Percentiles rank a stretch among this genome's conserved stretches.
These are phyloP conservation scores for Perca schrenkii DNA, from an alignment of 2,113 vertebrate genomes.

Conservation along the genomic window DNA sequence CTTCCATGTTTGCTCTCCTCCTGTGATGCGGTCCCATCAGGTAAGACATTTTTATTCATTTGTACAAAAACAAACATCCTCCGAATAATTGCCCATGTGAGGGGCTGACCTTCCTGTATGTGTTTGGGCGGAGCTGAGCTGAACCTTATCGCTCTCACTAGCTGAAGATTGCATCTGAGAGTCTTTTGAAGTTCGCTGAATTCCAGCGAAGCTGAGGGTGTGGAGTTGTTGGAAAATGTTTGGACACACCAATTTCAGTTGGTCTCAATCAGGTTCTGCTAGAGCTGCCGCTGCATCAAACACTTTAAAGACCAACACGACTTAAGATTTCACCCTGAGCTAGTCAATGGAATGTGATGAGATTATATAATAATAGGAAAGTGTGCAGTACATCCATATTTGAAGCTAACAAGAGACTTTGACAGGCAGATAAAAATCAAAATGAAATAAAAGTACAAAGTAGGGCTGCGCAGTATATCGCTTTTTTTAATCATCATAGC, in stretches of 20 bases:
- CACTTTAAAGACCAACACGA: neutral
- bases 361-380: neutral
- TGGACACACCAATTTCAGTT: neutral
- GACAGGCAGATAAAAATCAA: neutral
- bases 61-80: neutral
- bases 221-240: slow-evolving; percentile 19
- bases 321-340: neutral
- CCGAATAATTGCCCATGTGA: neutral
- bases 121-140: slow-evolving; percentile 2
- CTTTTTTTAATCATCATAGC: too few species aligned
- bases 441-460: too few species aligned
- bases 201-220: slow-evolving; percentile 32
- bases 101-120: neutral
- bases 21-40: slow-evolving; percentile 23
- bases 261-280: neutral
- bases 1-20: slow-evolving; percentile 46
- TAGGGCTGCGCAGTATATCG: too few species aligned
- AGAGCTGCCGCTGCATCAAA: neutral
- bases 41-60: slow-evolving; percentile 46
- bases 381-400: neutral
- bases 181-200: slow-evolving; percentile 15
- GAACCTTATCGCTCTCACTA: neutral
- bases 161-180: slow-evolving; percentile 20
- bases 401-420: neutral
- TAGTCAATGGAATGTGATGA: neutral